Conservation (phyloP, 2,113 vertebrate genomes). For the Lophius piscatorius region DNA sequence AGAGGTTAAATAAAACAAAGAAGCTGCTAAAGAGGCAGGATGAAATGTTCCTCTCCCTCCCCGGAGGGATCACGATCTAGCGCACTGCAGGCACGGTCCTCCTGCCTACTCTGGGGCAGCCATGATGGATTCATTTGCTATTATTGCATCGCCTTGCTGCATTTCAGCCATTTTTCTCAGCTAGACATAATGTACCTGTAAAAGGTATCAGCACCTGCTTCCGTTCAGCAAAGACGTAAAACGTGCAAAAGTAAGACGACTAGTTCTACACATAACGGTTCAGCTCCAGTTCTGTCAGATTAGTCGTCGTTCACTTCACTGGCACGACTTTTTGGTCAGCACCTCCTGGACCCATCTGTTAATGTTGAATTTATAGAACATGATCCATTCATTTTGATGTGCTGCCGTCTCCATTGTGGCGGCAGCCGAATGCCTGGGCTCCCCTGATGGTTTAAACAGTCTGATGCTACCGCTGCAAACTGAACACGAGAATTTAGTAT, state of each 20-base stretch:
- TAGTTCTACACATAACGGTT: background rate
- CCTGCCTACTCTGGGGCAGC: slow-evolving; percentile 17
- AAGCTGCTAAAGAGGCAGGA: slow-evolving; percentile 28
- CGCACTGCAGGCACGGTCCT: slow-evolving; percentile 26
- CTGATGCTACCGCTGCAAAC: slow-evolving; percentile 30
- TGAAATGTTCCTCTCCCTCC: slow-evolving; percentile 28
- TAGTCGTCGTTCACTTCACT: background rate
- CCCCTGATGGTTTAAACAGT: slow-evolving; percentile 57
- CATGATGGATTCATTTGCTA: slow-evolving; percentile 53
- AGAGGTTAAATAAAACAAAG: slow-evolving; percentile 12
- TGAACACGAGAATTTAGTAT: slow-evolving; percentile 42
- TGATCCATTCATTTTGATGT: slow-evolving; percentile 33
- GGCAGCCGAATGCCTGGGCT: slow-evolving; percentile 30
- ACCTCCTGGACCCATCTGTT: slow-evolving; percentile 24
- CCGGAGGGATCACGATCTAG: slow-evolving; percentile 17
- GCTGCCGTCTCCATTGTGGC: slow-evolving; percentile 41
- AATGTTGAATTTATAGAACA: slow-evolving; percentile 33
- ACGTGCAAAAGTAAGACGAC: slow-evolving; percentile 12
- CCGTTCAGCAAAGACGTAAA: slow-evolving; percentile 33
- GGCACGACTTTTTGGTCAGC: slow-evolving; percentile 1
- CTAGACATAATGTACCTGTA: slow-evolving; percentile 2
- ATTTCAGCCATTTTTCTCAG: slow-evolving; percentile 30
- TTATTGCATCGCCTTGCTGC: slow-evolving; percentile 42
- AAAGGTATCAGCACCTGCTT: slow-evolving; percentile 34
- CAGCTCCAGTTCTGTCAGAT: background rate